Evolutionary conservation across 2,113 vertebrate genomes (phyloP).

Genomic region (Xenopus tropicalis): DNA sequence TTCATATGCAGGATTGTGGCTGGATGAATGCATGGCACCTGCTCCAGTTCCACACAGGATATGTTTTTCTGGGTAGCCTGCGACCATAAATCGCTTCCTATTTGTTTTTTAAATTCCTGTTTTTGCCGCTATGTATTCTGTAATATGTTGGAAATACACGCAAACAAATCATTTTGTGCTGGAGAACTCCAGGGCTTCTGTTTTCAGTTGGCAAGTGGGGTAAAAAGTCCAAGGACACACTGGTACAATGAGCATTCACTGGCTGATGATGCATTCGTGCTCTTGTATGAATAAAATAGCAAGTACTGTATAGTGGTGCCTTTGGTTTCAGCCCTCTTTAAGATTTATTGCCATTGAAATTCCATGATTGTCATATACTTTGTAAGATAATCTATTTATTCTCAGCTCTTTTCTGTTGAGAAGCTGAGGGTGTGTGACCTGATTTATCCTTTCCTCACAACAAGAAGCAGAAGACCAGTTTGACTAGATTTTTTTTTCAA

Average conservation of each 20-base stretch:
- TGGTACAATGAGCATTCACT: conserved; percentile 9
- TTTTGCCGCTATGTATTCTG: background rate
- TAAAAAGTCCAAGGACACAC: conserved; percentile 4
- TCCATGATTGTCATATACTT: too few species aligned
- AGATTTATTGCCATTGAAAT: too few species aligned
- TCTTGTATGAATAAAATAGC: background rate
- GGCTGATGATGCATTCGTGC: background rate
- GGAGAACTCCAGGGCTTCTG: background rate
- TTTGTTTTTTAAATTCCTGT: conserved; percentile 7
- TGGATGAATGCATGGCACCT: background rate
- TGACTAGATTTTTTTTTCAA: too few species aligned
- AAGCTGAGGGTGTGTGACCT: too few species aligned
- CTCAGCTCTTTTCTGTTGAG: too few species aligned
- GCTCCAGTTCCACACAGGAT: conserved; percentile 7
- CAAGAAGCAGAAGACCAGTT: too few species aligned
- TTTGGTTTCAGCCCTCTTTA: too few species aligned
- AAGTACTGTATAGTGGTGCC: too few species aligned
- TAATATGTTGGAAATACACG: background rate
- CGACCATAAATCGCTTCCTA: conserved; percentile 9
- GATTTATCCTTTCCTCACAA: too few species aligned
- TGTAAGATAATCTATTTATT: too few species aligned
- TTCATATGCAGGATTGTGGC: too few species aligned
- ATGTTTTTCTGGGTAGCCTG: background rate
- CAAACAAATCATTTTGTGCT: background rate
- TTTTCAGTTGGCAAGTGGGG: background rate